These are phyloP conservation scores for Conchocele bisecta DNA, from an alignment of 2,888 invertebrate species.

Conservation along the genomic window DNA sequence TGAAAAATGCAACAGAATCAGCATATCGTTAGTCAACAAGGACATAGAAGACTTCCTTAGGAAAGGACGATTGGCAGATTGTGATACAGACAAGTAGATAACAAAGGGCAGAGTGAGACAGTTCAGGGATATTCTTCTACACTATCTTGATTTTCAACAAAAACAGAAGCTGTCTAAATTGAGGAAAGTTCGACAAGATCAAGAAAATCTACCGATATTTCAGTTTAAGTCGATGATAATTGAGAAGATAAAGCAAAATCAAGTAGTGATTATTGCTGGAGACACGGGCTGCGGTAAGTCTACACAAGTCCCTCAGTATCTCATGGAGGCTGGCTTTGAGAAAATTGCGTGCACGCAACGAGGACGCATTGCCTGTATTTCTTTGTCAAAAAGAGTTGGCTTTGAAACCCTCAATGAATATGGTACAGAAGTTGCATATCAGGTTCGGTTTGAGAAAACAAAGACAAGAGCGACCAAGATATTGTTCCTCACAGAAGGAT, in stretches of 20 bases:
- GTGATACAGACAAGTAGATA: slow-evolving; percentile 68
- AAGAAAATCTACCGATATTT: slow-evolving; percentile 93
- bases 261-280: slow-evolving; percentile 96
- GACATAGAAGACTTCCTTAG: slow-evolving; percentile 81
- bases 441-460: slow-evolving; percentile 96
- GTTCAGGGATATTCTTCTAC: slow-evolving; percentile 88
- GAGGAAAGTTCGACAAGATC: slow-evolving; percentile 90
- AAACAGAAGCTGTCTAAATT: slow-evolving; percentile 94
- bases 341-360: slow-evolving; percentile 97
- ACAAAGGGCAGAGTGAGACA: slow-evolving; percentile 78
- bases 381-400: slow-evolving; percentile 96
- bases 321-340: slow-evolving; percentile 91
- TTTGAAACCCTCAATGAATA: slow-evolving; percentile 96
- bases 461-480: slow-evolving; percentile 94
- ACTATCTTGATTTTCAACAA: slow-evolving; percentile 95
- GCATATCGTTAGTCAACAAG: slow-evolving; percentile 85
- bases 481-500: slow-evolving; percentile 96
- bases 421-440: slow-evolving; percentile 94
- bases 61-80: slow-evolving; percentile 72
- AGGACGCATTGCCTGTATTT: slow-evolving; percentile 97
- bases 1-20: slow-evolving; percentile 86
- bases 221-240: slow-evolving; percentile 91
- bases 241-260: slow-evolving; percentile 87
- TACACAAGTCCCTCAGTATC: slow-evolving; percentile 96
- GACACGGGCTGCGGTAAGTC: slow-evolving; percentile 99